phyloP scores from a whole-genome alignment of 2,888 invertebrate genomes.

The Drosophila demipolita region DNA sequence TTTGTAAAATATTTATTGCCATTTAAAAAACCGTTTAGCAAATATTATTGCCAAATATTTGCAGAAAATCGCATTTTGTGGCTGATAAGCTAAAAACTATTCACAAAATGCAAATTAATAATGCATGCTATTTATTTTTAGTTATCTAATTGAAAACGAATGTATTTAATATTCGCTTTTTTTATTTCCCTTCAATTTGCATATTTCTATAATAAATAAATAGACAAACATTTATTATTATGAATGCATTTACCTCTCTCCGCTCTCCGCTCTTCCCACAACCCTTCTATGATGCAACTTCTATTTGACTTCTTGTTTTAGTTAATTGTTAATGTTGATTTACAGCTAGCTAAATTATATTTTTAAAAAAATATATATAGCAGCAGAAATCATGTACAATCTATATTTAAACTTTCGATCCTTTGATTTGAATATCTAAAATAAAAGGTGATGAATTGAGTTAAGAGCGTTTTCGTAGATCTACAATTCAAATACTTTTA shows the following conservation, averaged over 20 bases:
- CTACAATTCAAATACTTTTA: no score
- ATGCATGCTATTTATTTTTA: constrained; percentile 60
- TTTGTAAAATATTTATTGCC: constrained; percentile 29
- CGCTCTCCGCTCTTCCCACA: neutral
- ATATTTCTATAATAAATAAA: constrained; percentile 31
- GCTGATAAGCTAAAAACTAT: constrained; percentile 17
- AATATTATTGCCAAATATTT: constrained; percentile 68
- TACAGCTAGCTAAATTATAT: no score
- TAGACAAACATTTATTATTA: neutral
- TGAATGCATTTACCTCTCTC: neutral
- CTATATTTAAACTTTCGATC: no score
- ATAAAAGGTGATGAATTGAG: no score
- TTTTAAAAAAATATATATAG: no score
- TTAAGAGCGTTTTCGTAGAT: no score
- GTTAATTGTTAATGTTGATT: neutral
- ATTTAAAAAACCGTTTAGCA: constrained; percentile 1
- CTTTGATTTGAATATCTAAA: no score
- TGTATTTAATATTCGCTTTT: constrained; percentile 9
- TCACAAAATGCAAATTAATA: constrained; percentile 71
- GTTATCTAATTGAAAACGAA: constrained; percentile 64
- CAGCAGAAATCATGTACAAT: no score
- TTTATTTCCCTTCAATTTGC: constrained; percentile 30
- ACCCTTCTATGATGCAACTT: neutral
- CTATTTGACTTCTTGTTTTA: neutral
- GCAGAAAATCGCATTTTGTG: constrained; percentile 5